A percentile compares a stretch with the other conserved stretches of the same genome.
These are phyloP conservation scores for Troides oblongomaculatus DNA, from an alignment of 2,888 invertebrate species.

Conservation along the genomic window DNA sequence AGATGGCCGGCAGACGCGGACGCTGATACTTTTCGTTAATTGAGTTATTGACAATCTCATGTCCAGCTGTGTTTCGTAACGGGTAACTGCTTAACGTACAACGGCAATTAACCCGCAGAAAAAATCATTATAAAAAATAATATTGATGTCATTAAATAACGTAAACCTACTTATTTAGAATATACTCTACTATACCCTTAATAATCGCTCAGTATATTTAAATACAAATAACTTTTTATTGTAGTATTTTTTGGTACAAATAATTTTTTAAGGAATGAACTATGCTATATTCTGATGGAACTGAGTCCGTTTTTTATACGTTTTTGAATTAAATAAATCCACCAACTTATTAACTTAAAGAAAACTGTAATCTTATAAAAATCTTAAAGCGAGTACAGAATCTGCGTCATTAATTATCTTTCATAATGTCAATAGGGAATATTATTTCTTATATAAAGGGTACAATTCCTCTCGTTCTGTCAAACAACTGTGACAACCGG, in stretches of 20 bases:
- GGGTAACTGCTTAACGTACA: background rate
- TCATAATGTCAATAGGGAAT: too few relatives aligned
- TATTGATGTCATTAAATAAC: background rate
- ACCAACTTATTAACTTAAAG: too few relatives aligned
- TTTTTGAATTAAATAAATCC: too few relatives aligned
- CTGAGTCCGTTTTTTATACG: too few relatives aligned
- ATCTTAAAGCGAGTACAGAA: background rate
- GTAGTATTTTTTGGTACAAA: too few relatives aligned
- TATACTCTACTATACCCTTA: too few relatives aligned
- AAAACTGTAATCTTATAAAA: background rate
- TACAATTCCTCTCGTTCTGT: constrained; percentile 41
- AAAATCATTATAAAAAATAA: background rate
- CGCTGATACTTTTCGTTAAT: constrained; percentile 77
- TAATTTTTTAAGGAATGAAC: too few relatives aligned
- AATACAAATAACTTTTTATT: too few relatives aligned
- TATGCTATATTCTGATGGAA: too few relatives aligned
- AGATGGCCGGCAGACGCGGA: constrained; percentile 63
- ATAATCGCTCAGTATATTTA: too few relatives aligned
- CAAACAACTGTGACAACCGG: constrained; percentile 58
- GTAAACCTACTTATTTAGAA: too few relatives aligned
- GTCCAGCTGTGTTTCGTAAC: constrained; percentile 61
- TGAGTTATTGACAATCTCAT: constrained; percentile 73
- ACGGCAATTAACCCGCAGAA: background rate
- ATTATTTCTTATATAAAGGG: constrained; percentile 30
- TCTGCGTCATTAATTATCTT: too few relatives aligned